A percentile compares a stretch with the other conserved stretches of the same genome.
phyloP scores from a whole-genome alignment of 2,888 invertebrate genomes.

The Aspidiotus destructor region DNA sequence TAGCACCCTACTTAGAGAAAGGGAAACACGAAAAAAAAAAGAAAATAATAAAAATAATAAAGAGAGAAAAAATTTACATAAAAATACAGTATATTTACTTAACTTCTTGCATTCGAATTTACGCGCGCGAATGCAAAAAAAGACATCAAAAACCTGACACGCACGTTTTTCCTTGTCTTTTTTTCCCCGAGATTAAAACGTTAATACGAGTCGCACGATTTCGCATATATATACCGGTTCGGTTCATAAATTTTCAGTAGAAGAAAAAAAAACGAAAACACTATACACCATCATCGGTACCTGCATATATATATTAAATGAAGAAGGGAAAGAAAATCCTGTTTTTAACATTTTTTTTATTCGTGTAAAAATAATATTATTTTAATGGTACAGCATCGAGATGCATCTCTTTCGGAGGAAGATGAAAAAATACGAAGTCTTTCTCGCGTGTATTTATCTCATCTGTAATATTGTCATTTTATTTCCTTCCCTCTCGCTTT shows the following conservation, averaged over 20 bases:
- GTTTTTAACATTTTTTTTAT: background rate
- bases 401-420: background rate
- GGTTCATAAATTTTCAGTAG: background rate
- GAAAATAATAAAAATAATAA: too few relatives aligned
- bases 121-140: too few relatives aligned
- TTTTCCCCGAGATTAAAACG: too few relatives aligned
- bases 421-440: background rate
- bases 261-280: background rate
- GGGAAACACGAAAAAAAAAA: too few relatives aligned
- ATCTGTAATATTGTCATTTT: conserved; percentile 17
- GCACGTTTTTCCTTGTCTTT: too few relatives aligned
- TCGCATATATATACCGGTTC: background rate
- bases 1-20: too few relatives aligned
- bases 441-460: background rate
- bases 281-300: too few relatives aligned
- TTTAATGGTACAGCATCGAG: conserved; percentile 7
- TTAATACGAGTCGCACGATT: background rate
- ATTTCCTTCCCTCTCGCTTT: conserved; percentile 10
- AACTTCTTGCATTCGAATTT: too few relatives aligned
- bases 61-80: too few relatives aligned
- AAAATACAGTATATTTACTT: too few relatives aligned
- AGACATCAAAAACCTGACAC: too few relatives aligned
- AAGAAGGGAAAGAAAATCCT: background rate
- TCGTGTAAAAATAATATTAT: conserved; percentile 8
- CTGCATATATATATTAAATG: too few relatives aligned